phyloP scores from a whole-genome alignment of 1,140 invertebrate genomes.

The Drosophila auraria region DNA sequence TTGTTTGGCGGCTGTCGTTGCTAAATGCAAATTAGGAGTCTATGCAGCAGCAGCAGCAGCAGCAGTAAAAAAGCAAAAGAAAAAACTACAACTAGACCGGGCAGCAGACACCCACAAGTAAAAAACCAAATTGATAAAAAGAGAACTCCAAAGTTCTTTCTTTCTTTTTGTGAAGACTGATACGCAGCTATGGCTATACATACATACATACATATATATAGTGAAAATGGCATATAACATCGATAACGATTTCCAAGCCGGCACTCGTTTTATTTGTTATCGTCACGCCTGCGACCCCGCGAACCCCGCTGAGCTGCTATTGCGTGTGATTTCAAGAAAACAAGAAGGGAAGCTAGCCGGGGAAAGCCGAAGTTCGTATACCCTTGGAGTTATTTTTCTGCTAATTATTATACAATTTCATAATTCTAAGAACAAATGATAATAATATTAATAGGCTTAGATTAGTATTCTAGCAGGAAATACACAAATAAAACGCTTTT shows the following conservation, averaged over 20 bases:
- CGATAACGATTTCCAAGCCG: conserved; percentile 30
- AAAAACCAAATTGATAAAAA: conserved; percentile 19
- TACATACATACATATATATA: no score
- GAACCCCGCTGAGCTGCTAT: conserved; percentile 6
- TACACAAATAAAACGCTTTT: no score
- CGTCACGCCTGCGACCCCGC: conserved; percentile 40
- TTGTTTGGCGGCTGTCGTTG: conserved; percentile 33
- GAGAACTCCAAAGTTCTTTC: neutral
- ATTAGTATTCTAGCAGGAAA: no score
- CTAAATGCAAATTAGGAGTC: conserved; percentile 77
- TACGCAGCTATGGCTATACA: conserved; percentile 1
- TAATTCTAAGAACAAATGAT: no score
- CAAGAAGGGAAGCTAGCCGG: neutral
- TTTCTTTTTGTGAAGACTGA: neutral
- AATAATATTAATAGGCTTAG: no score
- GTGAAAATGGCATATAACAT: no score
- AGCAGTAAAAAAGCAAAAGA: conserved; percentile 9
- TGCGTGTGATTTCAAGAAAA: conserved; percentile 44
- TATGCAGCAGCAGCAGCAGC: conserved; percentile 17
- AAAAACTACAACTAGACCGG: conserved; percentile 3
- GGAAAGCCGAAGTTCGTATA: no score
- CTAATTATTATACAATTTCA: no score
- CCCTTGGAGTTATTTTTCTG: no score
- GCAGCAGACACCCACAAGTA: conserved; percentile 28
- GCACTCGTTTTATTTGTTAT: conserved; percentile 48